Conservation (phyloP, 2,797 vertebrate species). For the Diplodus puntazzo region DNA sequence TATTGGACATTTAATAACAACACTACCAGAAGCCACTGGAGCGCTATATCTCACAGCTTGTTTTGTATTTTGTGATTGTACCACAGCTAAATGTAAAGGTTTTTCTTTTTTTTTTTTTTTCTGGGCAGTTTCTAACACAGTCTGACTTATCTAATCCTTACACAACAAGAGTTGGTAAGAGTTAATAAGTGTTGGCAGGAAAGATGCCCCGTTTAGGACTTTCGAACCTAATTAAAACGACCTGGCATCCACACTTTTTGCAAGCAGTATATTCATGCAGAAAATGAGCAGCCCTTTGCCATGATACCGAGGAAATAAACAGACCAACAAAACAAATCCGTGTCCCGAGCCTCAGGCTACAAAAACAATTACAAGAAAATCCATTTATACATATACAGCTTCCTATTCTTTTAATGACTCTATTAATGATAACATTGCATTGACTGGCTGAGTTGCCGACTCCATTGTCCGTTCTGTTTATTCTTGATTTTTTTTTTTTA, state of each 20-base stretch:
- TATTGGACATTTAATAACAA: conserved; percentile 2
- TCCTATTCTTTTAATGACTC: conserved; percentile 82
- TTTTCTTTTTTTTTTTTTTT: too few species aligned
- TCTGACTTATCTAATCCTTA: conserved; percentile 38
- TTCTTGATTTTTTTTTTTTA: conserved; percentile 16
- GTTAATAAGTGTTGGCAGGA: conserved; percentile 26
- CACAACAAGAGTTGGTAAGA: conserved; percentile 14
- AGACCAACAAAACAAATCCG: conserved; percentile 73
- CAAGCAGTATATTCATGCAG: conserved; percentile 71
- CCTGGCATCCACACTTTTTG: conserved; percentile 51
- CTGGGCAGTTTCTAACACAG: conserved; percentile 4
- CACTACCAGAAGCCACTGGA: neutral
- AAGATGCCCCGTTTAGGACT: conserved; percentile 37
- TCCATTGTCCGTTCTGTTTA: conserved; percentile 53
- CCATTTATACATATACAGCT: conserved; percentile 81
- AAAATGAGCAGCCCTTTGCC: conserved; percentile 70
- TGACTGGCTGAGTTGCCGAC: conserved; percentile 61
- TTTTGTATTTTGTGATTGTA: conserved; percentile 9
- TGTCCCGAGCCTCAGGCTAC: conserved; percentile 75
- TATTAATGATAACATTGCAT: conserved; percentile 81
- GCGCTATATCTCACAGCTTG: neutral
- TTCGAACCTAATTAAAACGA: conserved; percentile 72
- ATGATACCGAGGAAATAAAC: conserved; percentile 80
- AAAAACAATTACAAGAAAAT: conserved; percentile 87
- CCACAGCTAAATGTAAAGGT: neutral